Evolutionary conservation across 23 tunicate genomes (phyloP), one percentile per base, ranked within the genome.

Genomic region (Phallusia fumigata): DNA sequence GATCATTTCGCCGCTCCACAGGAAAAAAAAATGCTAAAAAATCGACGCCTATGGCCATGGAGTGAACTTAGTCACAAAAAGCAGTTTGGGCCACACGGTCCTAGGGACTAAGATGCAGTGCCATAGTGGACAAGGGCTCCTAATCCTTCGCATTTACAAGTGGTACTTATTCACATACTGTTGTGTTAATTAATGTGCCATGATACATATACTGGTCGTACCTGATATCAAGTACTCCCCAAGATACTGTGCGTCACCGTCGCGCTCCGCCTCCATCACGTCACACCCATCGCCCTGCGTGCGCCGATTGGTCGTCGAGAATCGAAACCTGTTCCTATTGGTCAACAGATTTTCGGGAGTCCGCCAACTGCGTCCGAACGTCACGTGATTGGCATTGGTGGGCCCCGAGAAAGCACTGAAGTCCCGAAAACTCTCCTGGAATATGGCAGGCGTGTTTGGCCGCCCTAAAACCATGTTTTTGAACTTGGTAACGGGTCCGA

Each of bases 401-500:
- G 87, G 92, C 34, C 87, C 87, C 3, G 84, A 18, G 81, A 88
- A 88, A 5, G 87, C 74, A 18, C 53, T 16, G 69, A 28, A 82
- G 16, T 86, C 82, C 53, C 90, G 44, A 12, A 22, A 12, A 26
- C 74, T 53, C 22, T 76, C 86, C 51, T 87, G 78, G 52, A 47
- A 76, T 19, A 74, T 31, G 19, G 74, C 65, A 19, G 53, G 18
- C 31, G 76, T 80, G 15, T 74, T 81, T 18, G 65, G 35, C 36
- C 69, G 51, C 22, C 97, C 91, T 36, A 87, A 80, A n/a, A 92
- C 83, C 33, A 80, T 87, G 80, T 87, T 92, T 64, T 84, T 87
- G 2, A 92, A 75, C 84, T 76, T 92, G 50, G 91, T 65, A 0
- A 92, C 97, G 1, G 97, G 84, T 53, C 90, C 90, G 33, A 65